phyloP scores from a whole-genome alignment of 2,888 invertebrate genomes.

The Melanotus villosus region DNA sequence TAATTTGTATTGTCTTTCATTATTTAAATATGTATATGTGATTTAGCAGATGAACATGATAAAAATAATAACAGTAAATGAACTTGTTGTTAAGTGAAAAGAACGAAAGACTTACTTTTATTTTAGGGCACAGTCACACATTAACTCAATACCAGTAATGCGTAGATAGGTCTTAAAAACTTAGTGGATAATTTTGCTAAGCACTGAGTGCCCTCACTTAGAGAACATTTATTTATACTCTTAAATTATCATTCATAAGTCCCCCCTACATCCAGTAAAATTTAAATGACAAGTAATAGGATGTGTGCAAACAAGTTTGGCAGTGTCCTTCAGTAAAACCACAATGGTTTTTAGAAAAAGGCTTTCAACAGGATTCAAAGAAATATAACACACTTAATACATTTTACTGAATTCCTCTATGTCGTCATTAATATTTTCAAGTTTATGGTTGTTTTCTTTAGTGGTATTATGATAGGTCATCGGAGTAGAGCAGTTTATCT shows the following conservation, averaged over 20 bases:
- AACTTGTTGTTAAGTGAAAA: too few species aligned
- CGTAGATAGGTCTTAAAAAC: constrained; percentile 29
- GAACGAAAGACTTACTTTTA: constrained; percentile 30
- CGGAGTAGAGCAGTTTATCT: constrained; percentile 43
- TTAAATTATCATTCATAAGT: constrained; percentile 46
- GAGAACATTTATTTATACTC: constrained; percentile 47
- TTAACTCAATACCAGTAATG: neutral
- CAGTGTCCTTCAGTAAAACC: constrained; percentile 45
- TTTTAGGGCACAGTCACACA: constrained; percentile 10
- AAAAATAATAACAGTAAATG: neutral
- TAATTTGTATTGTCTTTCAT: too few species aligned
- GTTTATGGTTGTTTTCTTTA: constrained; percentile 18
- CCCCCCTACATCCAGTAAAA: constrained; percentile 32
- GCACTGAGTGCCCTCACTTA: constrained; percentile 37
- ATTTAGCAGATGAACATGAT: too few species aligned
- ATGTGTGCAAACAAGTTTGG: constrained; percentile 44
- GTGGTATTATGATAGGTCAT: constrained; percentile 38
- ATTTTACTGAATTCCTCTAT: constrained; percentile 19
- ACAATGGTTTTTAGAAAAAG: constrained; percentile 32
- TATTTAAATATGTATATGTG: neutral
- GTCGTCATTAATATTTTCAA: constrained; percentile 25
- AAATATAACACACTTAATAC: constrained; percentile 27
- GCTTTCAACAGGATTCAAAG: constrained; percentile 37
- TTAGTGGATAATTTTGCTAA: constrained; percentile 30
- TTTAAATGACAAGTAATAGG: constrained; percentile 38